These are phyloP conservation scores for Pteronotus mesoamericanus DNA, from an alignment of 2,797 vertebrate genomes.

Conservation along the genomic window DNA sequence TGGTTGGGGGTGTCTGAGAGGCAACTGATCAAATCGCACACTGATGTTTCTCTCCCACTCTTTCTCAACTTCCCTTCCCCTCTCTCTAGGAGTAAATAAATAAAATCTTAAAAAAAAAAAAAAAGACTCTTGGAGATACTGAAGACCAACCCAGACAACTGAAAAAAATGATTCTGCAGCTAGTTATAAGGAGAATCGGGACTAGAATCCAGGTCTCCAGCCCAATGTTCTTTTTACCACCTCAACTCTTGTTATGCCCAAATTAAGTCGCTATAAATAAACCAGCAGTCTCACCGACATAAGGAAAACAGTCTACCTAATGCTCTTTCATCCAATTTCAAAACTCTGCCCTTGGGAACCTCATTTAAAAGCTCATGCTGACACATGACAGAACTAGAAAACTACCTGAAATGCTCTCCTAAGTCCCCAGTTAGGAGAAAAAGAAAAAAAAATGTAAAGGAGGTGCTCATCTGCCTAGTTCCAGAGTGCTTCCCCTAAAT, in stretches of 20 bases:
- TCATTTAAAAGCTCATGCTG: conserved; percentile 24
- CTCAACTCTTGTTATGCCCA: background rate
- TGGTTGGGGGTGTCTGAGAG: no score
- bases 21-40: no score
- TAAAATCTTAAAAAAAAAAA: no score
- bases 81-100: no score
- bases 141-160: background rate
- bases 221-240: background rate
- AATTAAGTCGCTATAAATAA: conserved; percentile 1
- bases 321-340: background rate
- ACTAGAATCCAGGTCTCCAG: background rate
- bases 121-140: background rate
- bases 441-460: background rate
- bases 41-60: no score
- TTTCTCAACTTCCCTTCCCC: no score
- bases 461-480: background rate
- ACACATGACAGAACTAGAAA: conserved; percentile 5
- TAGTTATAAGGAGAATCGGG: background rate
- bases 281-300: background rate
- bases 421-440: background rate
- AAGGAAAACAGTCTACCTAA: conserved; percentile 9
- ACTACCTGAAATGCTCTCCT: background rate
- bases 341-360: conserved; percentile 24
- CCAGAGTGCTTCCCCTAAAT: background rate
- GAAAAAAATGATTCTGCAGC: background rate